Conservation (phyloP, 2,888 invertebrate genomes). For the Tromatobia lineatoria region DNA sequence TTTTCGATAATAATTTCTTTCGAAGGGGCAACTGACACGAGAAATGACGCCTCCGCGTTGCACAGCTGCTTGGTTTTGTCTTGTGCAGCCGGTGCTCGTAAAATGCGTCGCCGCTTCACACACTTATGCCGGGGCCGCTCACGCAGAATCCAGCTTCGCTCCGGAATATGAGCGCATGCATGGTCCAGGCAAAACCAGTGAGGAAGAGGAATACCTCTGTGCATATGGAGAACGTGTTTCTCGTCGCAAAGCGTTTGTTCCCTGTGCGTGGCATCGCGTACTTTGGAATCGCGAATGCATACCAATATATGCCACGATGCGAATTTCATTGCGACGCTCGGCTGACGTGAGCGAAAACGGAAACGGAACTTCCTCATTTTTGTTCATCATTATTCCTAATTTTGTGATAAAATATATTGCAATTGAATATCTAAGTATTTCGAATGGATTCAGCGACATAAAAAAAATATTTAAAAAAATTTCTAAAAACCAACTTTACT, state of each 20-base stretch:
- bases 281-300: conserved; percentile 42
- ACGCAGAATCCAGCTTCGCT: not conserved
- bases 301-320: conserved; percentile 13
- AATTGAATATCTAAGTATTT: too few species aligned
- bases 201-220: conserved; percentile 33
- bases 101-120: conserved; percentile 52
- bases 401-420: not conserved
- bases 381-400: not conserved
- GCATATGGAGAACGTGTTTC: conserved; percentile 60
- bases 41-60: conserved; percentile 23
- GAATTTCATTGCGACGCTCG: not conserved
- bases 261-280: conserved; percentile 19
- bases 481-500: too few species aligned
- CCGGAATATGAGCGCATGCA: conserved; percentile 3
- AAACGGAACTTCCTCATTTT: not conserved
- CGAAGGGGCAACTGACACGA: conserved; percentile 1
- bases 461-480: too few species aligned
- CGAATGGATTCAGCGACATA: too few species aligned
- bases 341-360: not conserved
- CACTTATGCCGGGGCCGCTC: conserved; percentile 9
- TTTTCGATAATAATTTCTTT: conserved; percentile 25
- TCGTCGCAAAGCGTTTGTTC: conserved; percentile 57
- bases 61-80: conserved; percentile 55
- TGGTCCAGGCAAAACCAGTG: conserved; percentile 15
- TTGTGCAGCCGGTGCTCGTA: conserved; percentile 62